Base-by-base conservation (phyloP, 2,888 invertebrate genomes). In the Pheosia gnoma region DNA sequence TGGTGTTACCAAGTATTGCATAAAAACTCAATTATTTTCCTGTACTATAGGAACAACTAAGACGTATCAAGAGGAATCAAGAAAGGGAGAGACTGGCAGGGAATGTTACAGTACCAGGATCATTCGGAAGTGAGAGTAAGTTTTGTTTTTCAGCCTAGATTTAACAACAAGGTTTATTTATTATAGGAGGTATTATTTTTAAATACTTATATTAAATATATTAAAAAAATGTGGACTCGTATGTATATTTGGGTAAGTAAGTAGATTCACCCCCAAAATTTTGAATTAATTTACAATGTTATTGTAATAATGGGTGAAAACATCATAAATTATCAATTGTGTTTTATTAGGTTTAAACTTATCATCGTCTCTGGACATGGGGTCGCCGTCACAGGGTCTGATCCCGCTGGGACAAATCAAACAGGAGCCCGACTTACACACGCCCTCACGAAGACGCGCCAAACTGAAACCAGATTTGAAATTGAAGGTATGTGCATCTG, bases 21-120 rank as follows among this genome's bases (percentile, higher is more conserved):
- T 37, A 51, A 5, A n/a, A 13, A 36, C 9, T 10, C 5, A 38
- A 13, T 51, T 25, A 38, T 49, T 59, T 0, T 53, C 3, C 5
- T 51, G 8, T 51, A 56, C 25, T 60, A 55, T 67, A 94, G 92
- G 99, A 99, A 86, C 99, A 99, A 91, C 87, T 99, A 66, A 94
- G 99, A 60, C 95, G 99, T 78, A 98, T 99, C 68, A 99, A 99
- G 85, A 95, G 99, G 55, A 99, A 99, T 88, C 98, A 98, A 85
- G 98, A 97, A 83, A 95, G 97, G 9, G 97, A 97, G 81, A 94
- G 96, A 59, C 88, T 96, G 60, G 95, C 96, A 5, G 94, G 95
- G 5, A 94, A 93, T 64, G 88, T 87, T 0, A 86, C 89, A 0
- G 84, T 87, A 1, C 87, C 89, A 1, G 83, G 79, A 25, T 66